Conservation (phyloP, 2,888 invertebrate genomes). For the Synanthedon formicaeformis region DNA sequence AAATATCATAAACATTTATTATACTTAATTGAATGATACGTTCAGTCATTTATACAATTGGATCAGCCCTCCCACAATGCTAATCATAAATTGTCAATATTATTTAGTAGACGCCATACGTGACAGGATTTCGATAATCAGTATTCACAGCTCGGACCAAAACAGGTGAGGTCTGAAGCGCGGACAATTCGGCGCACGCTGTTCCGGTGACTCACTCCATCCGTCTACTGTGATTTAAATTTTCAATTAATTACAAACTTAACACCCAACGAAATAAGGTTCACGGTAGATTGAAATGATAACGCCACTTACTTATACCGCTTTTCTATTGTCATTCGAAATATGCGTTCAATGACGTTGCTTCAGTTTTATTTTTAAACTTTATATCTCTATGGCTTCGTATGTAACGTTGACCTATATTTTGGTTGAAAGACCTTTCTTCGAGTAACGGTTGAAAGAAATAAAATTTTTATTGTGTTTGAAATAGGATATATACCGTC, state of each 20-base stretch:
- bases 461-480: neutral
- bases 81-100: neutral
- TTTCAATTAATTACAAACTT: conserved; percentile 1
- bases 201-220: conserved; percentile 58
- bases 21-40: no score
- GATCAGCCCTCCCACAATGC: no score
- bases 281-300: neutral
- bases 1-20: no score
- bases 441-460: neutral
- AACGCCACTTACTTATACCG: conserved; percentile 12
- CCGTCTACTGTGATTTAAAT: conserved; percentile 16
- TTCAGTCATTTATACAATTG: no score
- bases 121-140: conserved; percentile 14
- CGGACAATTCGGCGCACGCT: conserved; percentile 32
- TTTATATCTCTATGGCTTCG: conserved; percentile 23
- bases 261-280: conserved; percentile 1
- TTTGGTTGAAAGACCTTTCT: conserved; percentile 6
- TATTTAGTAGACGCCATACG: neutral
- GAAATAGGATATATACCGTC: neutral
- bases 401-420: conserved; percentile 36
- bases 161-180: conserved; percentile 39
- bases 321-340: conserved; percentile 42
- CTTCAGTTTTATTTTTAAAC: conserved; percentile 29
- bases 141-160: conserved; percentile 36
- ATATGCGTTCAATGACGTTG: conserved; percentile 13